Evolutionary conservation across 2,797 vertebrate genomes (phyloP), one percentile per base, ranked within the genome.

Genomic region (Enteromius viviparus): DNA sequence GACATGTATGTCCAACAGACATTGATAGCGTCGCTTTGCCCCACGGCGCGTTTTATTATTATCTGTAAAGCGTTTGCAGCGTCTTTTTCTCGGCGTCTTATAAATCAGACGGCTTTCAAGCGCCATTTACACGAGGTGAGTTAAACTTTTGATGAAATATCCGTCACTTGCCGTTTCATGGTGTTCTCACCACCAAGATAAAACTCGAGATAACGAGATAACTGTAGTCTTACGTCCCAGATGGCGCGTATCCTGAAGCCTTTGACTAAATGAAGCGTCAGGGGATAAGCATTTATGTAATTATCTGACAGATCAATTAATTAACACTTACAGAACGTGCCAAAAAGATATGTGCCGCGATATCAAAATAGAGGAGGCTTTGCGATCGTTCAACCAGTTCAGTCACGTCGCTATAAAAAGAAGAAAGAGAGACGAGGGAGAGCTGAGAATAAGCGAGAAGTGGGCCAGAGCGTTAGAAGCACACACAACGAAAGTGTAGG

Each of bases 161-260:
- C 60, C 55, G 29, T 53, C 47, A 49, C 80, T 85, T 49, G 12
- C 15, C 64, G 45, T 21, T 55, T 26, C 32, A 37, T 71, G 32
- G 34, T 32, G 12, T 77, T 77, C 11, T 69, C 37, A 58, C 72
- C 12, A 45, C 21, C 26, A 64, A 74, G 26, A 37, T 9, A 45
- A 15, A 53, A 53, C 1, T 32, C 47, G 76, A 32, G 42, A 51
- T 55, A 7, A 29, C 4, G 85, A 84, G 90, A 88, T 86, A 85
- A 86, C 86, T 83, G 83, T 87, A 83, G 87, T 89, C 88, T 71
- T 76, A 64, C 85, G 66, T 82, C 90, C 87, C 93, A 94, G 93
- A 94, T 92, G 92, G 91, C 84, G 76, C n/a, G 71, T 80, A 21
- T 89, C 91, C 92, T 89, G 88, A 85, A 83, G 92, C 90, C 85